phyloP scores from a whole-genome alignment of 2,888 invertebrate genomes.

The Temnothorax ravouxi region DNA sequence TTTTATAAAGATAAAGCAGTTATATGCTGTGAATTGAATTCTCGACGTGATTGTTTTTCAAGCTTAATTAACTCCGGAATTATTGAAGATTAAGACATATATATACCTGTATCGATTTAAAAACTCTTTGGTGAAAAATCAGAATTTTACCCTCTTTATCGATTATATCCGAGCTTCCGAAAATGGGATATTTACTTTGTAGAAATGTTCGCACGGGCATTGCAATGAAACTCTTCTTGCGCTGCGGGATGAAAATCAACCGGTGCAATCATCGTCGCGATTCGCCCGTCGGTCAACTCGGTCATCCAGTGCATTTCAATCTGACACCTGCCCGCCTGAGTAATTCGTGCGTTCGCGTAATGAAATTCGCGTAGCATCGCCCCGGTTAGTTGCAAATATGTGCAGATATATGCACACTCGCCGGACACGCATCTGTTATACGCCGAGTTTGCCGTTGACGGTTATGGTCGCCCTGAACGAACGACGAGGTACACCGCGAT shows the following conservation, averaged over 20 bases:
- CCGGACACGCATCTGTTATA: slow-evolving; percentile 59
- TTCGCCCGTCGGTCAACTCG: slow-evolving; percentile 53
- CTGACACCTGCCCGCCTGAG: slow-evolving; percentile 63
- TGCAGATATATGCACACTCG: slow-evolving; percentile 50
- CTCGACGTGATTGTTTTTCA: neutral
- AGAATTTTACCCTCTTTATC: neutral
- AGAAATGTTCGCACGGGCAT: neutral
- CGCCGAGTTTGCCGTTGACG: slow-evolving; percentile 54
- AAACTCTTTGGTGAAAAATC: neutral
- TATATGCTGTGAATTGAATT: neutral
- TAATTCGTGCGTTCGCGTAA: slow-evolving; percentile 65
- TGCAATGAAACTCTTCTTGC: slow-evolving; percentile 17
- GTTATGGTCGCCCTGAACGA: slow-evolving; percentile 51
- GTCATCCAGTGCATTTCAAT: slow-evolving; percentile 67
- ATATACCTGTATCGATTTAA: neutral
- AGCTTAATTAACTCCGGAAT: neutral
- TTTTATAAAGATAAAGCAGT: slow-evolving; percentile 1
- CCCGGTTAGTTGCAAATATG: slow-evolving; percentile 60
- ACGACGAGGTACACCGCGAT: slow-evolving; percentile 47
- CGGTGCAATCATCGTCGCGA: slow-evolving; percentile 47
- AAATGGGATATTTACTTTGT: slow-evolving; percentile 3
- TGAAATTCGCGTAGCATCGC: slow-evolving; percentile 64
- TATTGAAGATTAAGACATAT: neutral
- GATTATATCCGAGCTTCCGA: neutral
- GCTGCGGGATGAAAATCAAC: slow-evolving; percentile 9